A percentile compares a stretch with the other conserved stretches of the same genome.
Conservation (phyloP, 1,140 invertebrate genomes). For the Cheumatopsyche charites region DNA sequence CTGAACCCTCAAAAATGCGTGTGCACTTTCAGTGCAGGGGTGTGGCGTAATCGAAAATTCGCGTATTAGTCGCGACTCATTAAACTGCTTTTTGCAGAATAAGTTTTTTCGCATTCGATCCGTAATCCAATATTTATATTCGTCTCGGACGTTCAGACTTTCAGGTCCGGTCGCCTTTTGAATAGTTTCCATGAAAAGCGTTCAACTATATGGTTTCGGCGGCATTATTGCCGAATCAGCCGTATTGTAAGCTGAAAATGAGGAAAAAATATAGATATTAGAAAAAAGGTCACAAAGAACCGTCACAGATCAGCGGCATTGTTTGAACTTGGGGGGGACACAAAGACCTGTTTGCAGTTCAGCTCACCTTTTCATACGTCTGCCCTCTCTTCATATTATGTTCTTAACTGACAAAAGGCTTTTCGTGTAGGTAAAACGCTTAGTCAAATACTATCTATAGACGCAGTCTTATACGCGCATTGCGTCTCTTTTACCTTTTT, state of each 20-base stretch:
- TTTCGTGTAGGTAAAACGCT: slow-evolving; percentile 44
- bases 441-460: slow-evolving; percentile 38
- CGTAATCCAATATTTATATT: no score
- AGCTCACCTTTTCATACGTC: slow-evolving; percentile 45
- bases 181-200: not conserved
- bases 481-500: slow-evolving; percentile 41
- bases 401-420: slow-evolving; percentile 48
- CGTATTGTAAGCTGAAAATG: no score
- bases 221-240: no score
- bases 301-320: not conserved
- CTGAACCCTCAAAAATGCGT: not conserved
- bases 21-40: not conserved
- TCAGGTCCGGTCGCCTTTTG: no score
- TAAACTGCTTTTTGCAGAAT: not conserved
- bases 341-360: slow-evolving; percentile 45
- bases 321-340: slow-evolving; percentile 34
- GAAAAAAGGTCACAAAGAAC: slow-evolving; percentile 32
- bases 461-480: not conserved
- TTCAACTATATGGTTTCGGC: no score
- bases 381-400: slow-evolving; percentile 44
- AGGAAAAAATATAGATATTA: slow-evolving; percentile 24
- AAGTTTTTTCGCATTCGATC: not conserved
- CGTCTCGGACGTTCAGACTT: no score
- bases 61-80: not conserved
- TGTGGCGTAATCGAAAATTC: slow-evolving; percentile 8